These are phyloP conservation scores for Sylvia borin DNA, from an alignment of 2,797 vertebrate species.

Conservation along the genomic window DNA sequence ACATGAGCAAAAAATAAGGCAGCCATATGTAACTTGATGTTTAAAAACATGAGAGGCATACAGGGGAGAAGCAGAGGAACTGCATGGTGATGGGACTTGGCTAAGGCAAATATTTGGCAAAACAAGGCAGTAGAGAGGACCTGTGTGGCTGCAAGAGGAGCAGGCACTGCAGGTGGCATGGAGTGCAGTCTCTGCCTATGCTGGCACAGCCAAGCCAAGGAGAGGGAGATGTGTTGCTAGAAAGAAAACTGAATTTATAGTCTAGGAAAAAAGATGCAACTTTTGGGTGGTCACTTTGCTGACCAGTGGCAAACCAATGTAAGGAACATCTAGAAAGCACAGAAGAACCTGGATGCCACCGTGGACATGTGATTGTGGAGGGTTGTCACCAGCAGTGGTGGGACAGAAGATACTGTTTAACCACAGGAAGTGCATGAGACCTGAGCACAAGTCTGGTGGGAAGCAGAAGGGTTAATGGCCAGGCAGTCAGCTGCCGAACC, in stretches of 20 bases:
- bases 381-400: not conserved
- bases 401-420: not conserved
- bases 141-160: not conserved
- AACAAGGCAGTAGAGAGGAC: not conserved
- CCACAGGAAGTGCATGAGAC: not conserved
- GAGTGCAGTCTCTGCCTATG: not conserved
- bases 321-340: not conserved
- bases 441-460: not conserved
- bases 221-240: not conserved
- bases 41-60: not conserved
- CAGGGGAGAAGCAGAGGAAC: not conserved
- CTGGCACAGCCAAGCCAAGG: not conserved
- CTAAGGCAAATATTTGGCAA: not conserved
- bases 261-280: not conserved
- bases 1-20: not conserved
- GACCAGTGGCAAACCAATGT: not conserved
- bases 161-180: not conserved
- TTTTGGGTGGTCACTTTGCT: not conserved
- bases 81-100: not conserved
- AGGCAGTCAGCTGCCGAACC: not conserved
- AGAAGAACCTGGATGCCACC: not conserved
- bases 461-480: slow-evolving; percentile 32
- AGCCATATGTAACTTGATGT: not conserved
- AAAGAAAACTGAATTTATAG: not conserved
- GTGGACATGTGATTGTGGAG: not conserved